A percentile compares a stretch with the other conserved stretches of the same genome.
Conservation (phyloP, 1,140 invertebrate genomes). For the Listronotus oregonensis region DNA sequence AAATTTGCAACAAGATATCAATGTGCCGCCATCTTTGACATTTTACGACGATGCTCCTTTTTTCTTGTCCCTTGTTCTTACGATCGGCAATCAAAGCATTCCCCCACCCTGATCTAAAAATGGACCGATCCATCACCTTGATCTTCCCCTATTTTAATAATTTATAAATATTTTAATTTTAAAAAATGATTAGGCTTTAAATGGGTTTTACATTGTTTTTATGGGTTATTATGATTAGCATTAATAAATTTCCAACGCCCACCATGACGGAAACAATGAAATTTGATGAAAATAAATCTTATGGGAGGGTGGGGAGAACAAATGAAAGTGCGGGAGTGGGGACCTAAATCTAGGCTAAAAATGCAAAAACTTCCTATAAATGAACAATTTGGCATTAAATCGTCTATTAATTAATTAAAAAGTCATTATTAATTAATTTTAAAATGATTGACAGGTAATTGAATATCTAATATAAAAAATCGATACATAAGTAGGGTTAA, state of each 20-base stretch:
- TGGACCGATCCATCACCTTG: slow-evolving; percentile 46
- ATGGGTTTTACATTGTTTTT: slow-evolving; percentile 5
- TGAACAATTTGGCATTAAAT: slow-evolving; percentile 18
- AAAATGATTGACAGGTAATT: slow-evolving; percentile 41
- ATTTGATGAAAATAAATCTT: slow-evolving; percentile 33
- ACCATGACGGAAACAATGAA: slow-evolving; percentile 26
- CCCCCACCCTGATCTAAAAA: slow-evolving; percentile 46
- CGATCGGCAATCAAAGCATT: slow-evolving; percentile 42
- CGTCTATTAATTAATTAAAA: slow-evolving; percentile 21
- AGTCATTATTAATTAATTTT: slow-evolving; percentile 26
- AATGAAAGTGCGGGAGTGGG: slow-evolving; percentile 39
- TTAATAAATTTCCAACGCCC: slow-evolving; percentile 33
- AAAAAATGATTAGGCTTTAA: background rate
- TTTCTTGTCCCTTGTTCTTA: slow-evolving; percentile 45
- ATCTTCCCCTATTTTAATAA: slow-evolving; percentile 30
- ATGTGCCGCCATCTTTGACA: slow-evolving; percentile 53
- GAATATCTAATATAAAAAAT: slow-evolving; percentile 47
- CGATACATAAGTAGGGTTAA: slow-evolving; percentile 57
- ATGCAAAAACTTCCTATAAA: slow-evolving; percentile 22
- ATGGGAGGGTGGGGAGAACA: slow-evolving; percentile 39
- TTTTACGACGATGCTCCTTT: slow-evolving; percentile 50
- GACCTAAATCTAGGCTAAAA: slow-evolving; percentile 29
- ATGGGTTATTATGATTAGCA: slow-evolving; percentile 1
- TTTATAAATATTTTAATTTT: slow-evolving; percentile 17
- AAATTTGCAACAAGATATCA: slow-evolving; percentile 53